phyloP scores from a whole-genome alignment of 1,140 invertebrate species.

The Pseudachorutes palmiensis region DNA sequence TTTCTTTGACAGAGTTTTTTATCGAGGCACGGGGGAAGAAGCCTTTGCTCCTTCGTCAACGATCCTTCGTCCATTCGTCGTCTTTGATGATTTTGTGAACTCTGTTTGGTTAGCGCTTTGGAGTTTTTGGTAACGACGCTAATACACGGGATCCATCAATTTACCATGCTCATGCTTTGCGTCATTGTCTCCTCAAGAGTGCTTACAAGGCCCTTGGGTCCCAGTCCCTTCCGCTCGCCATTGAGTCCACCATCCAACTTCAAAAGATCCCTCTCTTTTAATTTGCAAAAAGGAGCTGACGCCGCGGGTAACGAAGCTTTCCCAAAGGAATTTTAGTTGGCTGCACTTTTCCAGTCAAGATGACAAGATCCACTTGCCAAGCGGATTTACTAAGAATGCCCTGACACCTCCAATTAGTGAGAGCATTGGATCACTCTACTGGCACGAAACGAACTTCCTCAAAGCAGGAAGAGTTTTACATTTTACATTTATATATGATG shows the following conservation, averaged over 20 bases:
- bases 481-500: too few species aligned
- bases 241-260: neutral
- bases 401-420: too few species aligned
- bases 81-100: neutral
- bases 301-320: too few species aligned
- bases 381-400: too few species aligned
- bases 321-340: neutral
- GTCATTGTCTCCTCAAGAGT: slow-evolving; percentile 7
- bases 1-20: slow-evolving; percentile 9
- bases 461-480: too few species aligned
- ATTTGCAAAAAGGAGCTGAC: too few species aligned
- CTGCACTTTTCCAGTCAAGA: neutral
- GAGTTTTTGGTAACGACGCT: neutral
- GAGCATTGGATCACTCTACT: too few species aligned
- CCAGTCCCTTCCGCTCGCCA: neutral
- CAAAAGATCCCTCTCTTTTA: neutral
- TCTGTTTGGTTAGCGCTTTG: neutral
- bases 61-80: neutral
- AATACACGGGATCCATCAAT: slow-evolving; percentile 1
- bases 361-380: too few species aligned
- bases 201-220: neutral
- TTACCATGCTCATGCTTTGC: slow-evolving; percentile 10
- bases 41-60: neutral
- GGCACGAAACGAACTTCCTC: too few species aligned
- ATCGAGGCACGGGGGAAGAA: neutral